Conservation (phyloP, 2,888 invertebrate genomes). For the Ashinkailepas kermadecensis region DNA sequence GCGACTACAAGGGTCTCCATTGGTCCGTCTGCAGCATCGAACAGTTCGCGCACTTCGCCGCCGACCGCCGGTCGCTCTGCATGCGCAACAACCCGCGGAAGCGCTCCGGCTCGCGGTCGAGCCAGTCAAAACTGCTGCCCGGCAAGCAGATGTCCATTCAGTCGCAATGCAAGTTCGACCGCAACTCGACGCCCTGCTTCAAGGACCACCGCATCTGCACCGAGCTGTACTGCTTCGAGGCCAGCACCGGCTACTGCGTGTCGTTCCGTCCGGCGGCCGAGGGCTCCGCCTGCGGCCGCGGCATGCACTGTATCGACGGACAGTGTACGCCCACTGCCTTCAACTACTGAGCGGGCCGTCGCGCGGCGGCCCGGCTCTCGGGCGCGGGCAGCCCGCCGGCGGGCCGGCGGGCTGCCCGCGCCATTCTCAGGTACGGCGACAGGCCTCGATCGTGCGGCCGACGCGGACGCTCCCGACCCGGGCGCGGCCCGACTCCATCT, state of each 20-base stretch:
- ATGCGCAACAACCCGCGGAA: constrained; percentile 12
- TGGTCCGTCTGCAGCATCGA: constrained; percentile 18
- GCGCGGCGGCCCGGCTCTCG: neutral
- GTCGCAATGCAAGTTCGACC: constrained; percentile 17
- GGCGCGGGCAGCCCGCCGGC: neutral
- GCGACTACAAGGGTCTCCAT: constrained; percentile 3
- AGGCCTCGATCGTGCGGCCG: too few species aligned
- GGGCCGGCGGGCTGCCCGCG: neutral
- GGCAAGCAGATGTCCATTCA: constrained; percentile 2
- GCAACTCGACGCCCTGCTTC: constrained; percentile 21
- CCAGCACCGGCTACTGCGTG: constrained; percentile 9
- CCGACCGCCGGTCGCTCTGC: neutral
- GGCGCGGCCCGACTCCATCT: too few species aligned
- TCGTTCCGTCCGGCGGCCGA: constrained; percentile 25
- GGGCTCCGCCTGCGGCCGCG: constrained; percentile 23
- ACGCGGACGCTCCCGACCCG: too few species aligned
- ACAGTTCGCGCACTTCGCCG: constrained; percentile 11
- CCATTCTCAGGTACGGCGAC: neutral
- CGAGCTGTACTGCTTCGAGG: constrained; percentile 16
- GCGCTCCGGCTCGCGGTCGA: neutral
- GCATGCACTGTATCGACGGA: constrained; percentile 11
- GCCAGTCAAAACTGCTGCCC: constrained; percentile 26
- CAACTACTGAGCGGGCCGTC: neutral
- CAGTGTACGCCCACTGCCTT: neutral
- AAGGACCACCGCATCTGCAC: constrained; percentile 13